Evolutionary conservation across 1,140 invertebrate species (phyloP).

Genomic region (Hetaerina americana): DNA sequence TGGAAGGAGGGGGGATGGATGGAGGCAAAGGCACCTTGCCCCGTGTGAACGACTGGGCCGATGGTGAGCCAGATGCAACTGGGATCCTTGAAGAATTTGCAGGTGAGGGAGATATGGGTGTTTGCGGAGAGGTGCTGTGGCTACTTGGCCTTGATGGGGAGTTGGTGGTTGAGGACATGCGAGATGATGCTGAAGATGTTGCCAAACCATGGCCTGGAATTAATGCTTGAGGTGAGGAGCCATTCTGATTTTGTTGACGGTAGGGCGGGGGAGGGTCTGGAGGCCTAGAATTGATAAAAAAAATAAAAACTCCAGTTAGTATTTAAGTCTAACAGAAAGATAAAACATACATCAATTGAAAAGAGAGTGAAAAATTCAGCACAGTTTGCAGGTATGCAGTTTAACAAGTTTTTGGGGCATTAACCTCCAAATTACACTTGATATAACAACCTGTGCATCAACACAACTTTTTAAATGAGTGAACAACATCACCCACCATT

Average conservation of each 20-base stretch:
- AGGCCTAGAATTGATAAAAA: not conserved
- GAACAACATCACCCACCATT: no score
- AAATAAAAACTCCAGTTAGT: no score
- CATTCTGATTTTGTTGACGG: not conserved
- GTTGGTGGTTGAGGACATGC: conserved; percentile 14
- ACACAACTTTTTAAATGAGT: no score
- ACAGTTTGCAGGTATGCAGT: no score
- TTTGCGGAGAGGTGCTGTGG: conserved; percentile 6
- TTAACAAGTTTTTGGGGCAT: no score
- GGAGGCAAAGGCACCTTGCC: not conserved
- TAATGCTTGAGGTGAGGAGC: not conserved
- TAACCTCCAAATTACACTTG: no score
- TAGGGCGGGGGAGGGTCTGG: not conserved
- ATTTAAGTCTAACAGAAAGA: no score
- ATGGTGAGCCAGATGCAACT: conserved; percentile 2
- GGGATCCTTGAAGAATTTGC: conserved; percentile 9
- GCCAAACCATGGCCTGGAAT: not conserved
- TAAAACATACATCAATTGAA: no score
- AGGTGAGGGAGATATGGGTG: conserved; percentile 7
- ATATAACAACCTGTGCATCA: no score
- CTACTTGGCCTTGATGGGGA: conserved; percentile 14
- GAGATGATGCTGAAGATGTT: not conserved
- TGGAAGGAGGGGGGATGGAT: not conserved
- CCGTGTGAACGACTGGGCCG: not conserved
- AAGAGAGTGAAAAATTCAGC: no score